phyloP scores from a whole-genome alignment of 2,113 vertebrate genomes.

The Leucoraja erinaceus region DNA sequence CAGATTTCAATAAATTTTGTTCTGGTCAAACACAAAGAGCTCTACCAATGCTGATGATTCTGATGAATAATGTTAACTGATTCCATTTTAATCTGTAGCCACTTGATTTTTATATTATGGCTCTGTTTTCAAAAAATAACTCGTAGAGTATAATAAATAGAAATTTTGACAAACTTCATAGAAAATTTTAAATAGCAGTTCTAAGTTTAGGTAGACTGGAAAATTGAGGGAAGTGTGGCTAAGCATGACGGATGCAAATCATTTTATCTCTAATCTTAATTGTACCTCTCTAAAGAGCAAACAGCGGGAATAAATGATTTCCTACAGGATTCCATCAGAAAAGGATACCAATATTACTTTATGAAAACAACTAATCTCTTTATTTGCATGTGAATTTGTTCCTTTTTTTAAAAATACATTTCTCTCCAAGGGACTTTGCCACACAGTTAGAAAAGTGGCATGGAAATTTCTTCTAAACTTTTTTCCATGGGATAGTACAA shows the following conservation, averaged over 20 bases:
- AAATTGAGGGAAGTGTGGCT: neutral
- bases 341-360: neutral
- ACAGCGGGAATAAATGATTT: neutral
- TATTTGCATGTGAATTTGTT: neutral
- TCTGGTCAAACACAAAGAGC: neutral
- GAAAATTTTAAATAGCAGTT: neutral
- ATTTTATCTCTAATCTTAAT: neutral
- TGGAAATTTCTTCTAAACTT: conserved; percentile 92
- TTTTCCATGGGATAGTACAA: conserved; percentile 83
- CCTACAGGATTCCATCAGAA: neutral
- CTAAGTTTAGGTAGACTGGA: neutral
- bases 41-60: neutral
- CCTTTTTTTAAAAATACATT: neutral
- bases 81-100: neutral
- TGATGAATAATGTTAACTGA: neutral
- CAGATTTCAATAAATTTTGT: neutral
- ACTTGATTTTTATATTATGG: neutral
- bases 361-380: neutral
- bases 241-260: neutral
- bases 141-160: neutral
- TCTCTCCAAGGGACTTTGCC: conserved; percentile 74
- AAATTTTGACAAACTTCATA: neutral
- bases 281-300: too few species aligned
- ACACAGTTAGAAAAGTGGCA: conserved; percentile 77
- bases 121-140: neutral